Evolutionary conservation across 2,888 invertebrate genomes (phyloP), one percentile per base, ranked within the genome.

Genomic region (Coelinius sp.): DNA sequence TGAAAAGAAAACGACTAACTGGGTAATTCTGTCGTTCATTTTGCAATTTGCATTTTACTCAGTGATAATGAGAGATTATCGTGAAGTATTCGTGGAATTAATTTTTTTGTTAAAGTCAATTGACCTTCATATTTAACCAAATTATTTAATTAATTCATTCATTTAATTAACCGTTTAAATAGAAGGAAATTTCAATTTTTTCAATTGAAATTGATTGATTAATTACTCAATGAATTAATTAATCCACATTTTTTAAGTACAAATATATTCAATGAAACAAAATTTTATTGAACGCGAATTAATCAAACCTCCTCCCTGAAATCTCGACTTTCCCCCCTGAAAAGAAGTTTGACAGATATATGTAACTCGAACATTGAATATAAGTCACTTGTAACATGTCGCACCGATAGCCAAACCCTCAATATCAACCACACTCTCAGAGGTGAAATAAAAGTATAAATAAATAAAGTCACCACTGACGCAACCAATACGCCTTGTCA

Each of bases 401-500:
- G 20, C 46, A 7, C 59, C 35, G 59, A 59, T 59, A 59, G 31
- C 17, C 17, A 14, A 53, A 24, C 25, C 2, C 31, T 59, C 35
- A 35, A 35, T 59, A 53, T 53, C 53, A 10, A 25, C 20, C 31
- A 14, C 35, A 14, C 14, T 31, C 17, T 17, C 14, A 35, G 17
- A 17, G 59, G n/a, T 25, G 14, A 12, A 59, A 59, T 31, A 17
- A 59, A 59, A 35, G 31, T 31, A 35, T 59, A 59, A 59, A 53
- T 53, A 35, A 59, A 35, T 59, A 35, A 63, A 41, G 12, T 41
- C 14, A 12, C 59, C 17, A 4, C 38, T 63, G 63, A 41, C 24
- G 25, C 41, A 41, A 41, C 7, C 25, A 41, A 63, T 63, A 63
- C 24, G 63, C 41, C 22, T 41, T 63, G 63, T 63, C 63, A 14